Evolutionary conservation across 2,113 vertebrate species (phyloP), one percentile per base, ranked within the genome.

Genomic region (Spermophilus dauricus): DNA sequence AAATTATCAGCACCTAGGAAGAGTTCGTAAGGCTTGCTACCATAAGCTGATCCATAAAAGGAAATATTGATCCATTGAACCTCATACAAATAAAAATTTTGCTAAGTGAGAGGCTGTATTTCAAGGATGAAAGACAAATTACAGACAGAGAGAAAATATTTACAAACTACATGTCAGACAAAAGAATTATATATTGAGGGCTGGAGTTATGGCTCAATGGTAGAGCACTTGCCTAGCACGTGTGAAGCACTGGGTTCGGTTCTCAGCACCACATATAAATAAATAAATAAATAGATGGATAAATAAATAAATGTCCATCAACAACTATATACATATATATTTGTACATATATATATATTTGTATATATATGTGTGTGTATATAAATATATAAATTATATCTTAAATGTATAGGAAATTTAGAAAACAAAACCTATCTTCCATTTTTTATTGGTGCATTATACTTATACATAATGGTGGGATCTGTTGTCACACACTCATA

Each of bases 41-140:
- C 34, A 69, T 86, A 93, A 72, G 18, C 20, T 45, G 34, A 61
- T 45, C 7, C 37, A 63, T 37, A 37, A 73, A 94, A 90, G n/a
- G 32, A 81, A 91, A 97, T 86, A 32, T 30, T 67, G 37, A 26
- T 89, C 63, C 70, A 48, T 42, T 53, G 24, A 6, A 32, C n/a
- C 24, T 70, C 34, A 85, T 75, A 65, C 81, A 93, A 94, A 61
- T 73, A 30, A 92, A 89, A 56, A 37, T 69, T 96, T 63, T 70
- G 16, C 56, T 73, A 30, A 53, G 53, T 90, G 75, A 80, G 75
- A 94, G 56, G 73, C 22, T 16, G 39, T 77, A 4, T 77, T 67
- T 95, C 83, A 16, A 83, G 20, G 26, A 73, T 84, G 30, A 84
- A 92, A 72, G 20, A 48, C 18, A 91, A 76, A 85, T 84, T 77